These are phyloP conservation scores for Ciconia stormi DNA, from an alignment of 2,113 vertebrate species.

Conservation along the genomic window DNA sequence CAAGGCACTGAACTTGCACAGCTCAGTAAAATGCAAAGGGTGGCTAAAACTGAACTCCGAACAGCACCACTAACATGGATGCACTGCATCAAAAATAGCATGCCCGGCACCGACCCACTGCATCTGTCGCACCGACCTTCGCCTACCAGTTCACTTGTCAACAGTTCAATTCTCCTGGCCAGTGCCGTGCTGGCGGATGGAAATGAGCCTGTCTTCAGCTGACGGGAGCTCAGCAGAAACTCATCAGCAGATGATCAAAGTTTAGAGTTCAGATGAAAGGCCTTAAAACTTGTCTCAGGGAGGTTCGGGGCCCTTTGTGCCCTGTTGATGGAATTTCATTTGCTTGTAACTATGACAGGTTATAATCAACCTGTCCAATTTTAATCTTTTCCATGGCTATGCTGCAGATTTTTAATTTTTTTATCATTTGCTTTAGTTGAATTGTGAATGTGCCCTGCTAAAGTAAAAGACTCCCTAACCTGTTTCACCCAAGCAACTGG, in stretches of 20 bases:
- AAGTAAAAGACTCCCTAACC: background rate
- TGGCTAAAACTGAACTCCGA: background rate
- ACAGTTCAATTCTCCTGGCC: rapidly evolving
- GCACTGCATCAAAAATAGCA: rapidly evolving
- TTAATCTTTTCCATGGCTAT: background rate
- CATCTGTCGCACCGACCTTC: background rate
- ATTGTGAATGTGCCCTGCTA: background rate
- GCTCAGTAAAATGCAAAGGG: background rate
- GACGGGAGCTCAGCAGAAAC: background rate
- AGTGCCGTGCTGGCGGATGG: background rate
- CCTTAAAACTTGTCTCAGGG: background rate
- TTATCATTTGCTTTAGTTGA: background rate
- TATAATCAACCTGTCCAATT: conserved; percentile 50
- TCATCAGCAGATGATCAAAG: conserved; percentile 18
- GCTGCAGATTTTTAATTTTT: background rate
- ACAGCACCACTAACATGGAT: rapidly evolving
- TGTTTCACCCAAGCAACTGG: background rate
- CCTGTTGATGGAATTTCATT: background rate
- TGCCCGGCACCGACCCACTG: rapidly evolving
- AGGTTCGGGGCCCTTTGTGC: background rate
- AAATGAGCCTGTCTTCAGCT: background rate
- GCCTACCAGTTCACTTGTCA: background rate
- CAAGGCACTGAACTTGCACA: background rate
- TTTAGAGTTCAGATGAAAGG: conserved; percentile 1
- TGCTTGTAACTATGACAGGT: background rate